Base-by-base conservation (phyloP, 1,140 invertebrate species). In the Pseudomyrmex gracilis region DNA sequence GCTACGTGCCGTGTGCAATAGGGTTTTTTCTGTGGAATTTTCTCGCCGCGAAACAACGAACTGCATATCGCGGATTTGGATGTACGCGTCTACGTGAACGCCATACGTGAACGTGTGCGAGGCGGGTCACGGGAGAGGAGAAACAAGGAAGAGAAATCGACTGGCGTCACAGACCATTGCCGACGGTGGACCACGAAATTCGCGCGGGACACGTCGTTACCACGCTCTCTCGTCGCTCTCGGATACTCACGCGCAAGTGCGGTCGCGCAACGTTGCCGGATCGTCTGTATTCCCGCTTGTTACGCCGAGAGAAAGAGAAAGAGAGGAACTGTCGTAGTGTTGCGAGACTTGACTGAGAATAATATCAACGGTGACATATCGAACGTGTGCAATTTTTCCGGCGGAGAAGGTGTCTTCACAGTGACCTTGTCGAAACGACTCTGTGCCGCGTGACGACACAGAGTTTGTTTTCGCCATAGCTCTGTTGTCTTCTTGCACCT, bases 1-100 rank as follows among this genome's bases (percentile, higher is more conserved):
- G 90, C 60, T 76, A 68, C 82, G 91, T 90, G 88, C 89, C 91
- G 90, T 92, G 91, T 92, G 90, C 91, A 92, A 85, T 71, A 83
- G 61, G 64, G 66, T 57, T 83, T 86, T 86, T 53, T 63, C 83
- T 70, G 73, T 47, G 73, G 71, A 87, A 82, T 85, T 64, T 73
- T 49, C 43, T 57, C 64, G 17, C n/a, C 51, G 9, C 80, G 67
- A 45, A 58, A 20, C 24, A 22, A 24, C n/a, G n/a, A n/a, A 82
- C 34, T 17, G 15, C 57, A 20, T 76, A 53, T 74, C 70, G 58
- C 58, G 78, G 34, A 34, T 20, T 63, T n/a, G 7, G n/a, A 1
- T 15, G 82, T 77, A 83, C 64, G 58, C 51, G 24, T 9, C 63
- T 12, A 74, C 51, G 71, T 34, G 34, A 15, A 24, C n/a, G 45